These are phyloP conservation scores for Sesamia nonagrioides DNA, from an alignment of 1,140 invertebrate species.

Conservation along the genomic window DNA sequence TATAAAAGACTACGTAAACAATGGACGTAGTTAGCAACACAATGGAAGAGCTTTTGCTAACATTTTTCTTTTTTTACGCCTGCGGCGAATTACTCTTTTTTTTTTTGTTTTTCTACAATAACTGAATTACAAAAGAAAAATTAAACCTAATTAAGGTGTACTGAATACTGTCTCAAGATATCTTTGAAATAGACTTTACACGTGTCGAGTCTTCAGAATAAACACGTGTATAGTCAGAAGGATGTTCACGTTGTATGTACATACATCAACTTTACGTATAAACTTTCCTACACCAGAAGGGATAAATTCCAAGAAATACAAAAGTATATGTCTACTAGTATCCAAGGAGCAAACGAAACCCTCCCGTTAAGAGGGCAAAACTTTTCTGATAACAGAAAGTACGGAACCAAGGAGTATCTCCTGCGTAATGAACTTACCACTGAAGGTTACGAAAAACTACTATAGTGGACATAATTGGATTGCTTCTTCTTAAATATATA, in stretches of 20 bases:
- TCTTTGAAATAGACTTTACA: too few relatives aligned
- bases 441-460: conserved; percentile 54
- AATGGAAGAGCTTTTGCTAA: neutral
- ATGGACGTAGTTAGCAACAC: neutral
- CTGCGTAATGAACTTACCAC: conserved; percentile 54
- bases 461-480: conserved; percentile 53
- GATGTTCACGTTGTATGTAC: too few relatives aligned
- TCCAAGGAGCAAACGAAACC: conserved; percentile 7
- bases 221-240: too few relatives aligned
- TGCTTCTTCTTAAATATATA: conserved; percentile 49
- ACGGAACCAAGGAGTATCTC: conserved; percentile 52
- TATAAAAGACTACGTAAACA: conserved; percentile 14
- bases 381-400: conserved; percentile 58
- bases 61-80: neutral
- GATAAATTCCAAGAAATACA: conserved; percentile 1
- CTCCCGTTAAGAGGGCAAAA: conserved; percentile 46
- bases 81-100: neutral
- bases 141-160: too few relatives aligned
- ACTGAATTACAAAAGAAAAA: too few relatives aligned
- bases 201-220: neutral
- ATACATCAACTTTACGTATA: neutral
- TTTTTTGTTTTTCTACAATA: too few relatives aligned
- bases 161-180: too few relatives aligned
- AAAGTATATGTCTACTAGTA: conserved; percentile 13
- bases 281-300: neutral